Base-by-base conservation (phyloP, 2,888 invertebrate species). In the Nomada fucata region DNA sequence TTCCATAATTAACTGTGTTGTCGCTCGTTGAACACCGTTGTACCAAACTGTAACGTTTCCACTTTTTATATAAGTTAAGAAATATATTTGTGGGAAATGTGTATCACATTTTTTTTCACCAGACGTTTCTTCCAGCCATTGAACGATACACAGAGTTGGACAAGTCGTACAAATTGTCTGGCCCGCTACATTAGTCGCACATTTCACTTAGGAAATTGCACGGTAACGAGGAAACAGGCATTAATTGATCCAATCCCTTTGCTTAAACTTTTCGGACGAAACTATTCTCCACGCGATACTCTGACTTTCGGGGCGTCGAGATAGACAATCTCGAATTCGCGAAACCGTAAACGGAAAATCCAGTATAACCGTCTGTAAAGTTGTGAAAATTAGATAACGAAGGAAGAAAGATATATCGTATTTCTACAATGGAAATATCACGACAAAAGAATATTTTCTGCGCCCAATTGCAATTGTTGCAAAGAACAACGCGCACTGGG, bases 151-250 rank as follows among this genome's bases (percentile, higher is more conserved):
- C 29, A 29, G 7, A 1, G 4, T 20, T n/a, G 13, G 9, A 52
- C 15, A 2, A 20, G 36, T 74, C 57, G 72, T 26, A 36, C 36
- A 18, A 59, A 47, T 78, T 73, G 76, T 74, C 47, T 59, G 53
- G 67, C 26, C 55, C 29, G 50, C 44, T 64, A 60, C 36, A 26
- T 72, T 55, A 42, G 50, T 55, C 61, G 47, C 44, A 61, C 64
- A 60, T 69, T 59, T 52, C 75, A n/a, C 61, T 10, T 72, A 53
- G 76, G 79, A 88, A 84, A 88, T 88, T 88, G 47, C 20, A 82
- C 53, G 55, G 64, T 63, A 44, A 61, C 67, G 64, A 73, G 83
- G 84, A 84, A 89, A 79, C 75, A 53, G 69, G 67, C 79, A 79
- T 69, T 77, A 86, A 88, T 86, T 83, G 86, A 86, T 86, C 71